These are phyloP conservation scores for Cariama cristata DNA, from an alignment of 2,113 vertebrate species.

Conservation along the genomic window DNA sequence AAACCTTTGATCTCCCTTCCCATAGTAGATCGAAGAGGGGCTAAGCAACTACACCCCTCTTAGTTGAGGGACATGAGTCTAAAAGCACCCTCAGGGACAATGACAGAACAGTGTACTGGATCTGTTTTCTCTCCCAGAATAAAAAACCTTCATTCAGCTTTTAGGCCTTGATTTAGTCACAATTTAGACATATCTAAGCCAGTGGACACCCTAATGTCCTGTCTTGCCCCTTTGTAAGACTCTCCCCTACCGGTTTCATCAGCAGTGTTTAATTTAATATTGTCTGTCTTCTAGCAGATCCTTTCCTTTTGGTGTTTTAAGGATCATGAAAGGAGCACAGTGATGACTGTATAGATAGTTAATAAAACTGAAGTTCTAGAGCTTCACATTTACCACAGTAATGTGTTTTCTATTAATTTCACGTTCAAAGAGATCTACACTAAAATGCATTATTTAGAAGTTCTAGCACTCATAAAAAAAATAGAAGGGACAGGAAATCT, in stretches of 20 bases:
- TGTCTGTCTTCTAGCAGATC: not conserved
- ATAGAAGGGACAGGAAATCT: not conserved
- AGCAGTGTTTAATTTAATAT: not conserved
- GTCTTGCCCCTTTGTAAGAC: not conserved
- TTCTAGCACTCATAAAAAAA: not conserved
- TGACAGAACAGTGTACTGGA: not conserved
- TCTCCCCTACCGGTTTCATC: not conserved
- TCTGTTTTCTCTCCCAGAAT: not conserved
- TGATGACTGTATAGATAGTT: not conserved
- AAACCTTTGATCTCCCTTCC: not conserved
- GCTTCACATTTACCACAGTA: not conserved
- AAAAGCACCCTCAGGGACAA: not conserved
- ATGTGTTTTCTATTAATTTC: not conserved
- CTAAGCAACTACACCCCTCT: not conserved
- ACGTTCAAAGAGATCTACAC: not conserved
- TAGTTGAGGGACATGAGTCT: not conserved
- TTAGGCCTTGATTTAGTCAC: not conserved
- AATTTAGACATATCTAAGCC: not conserved
- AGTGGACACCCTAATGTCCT: not conserved
- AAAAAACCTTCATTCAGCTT: not conserved
- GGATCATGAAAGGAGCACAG: not conserved
- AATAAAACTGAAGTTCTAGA: not conserved
- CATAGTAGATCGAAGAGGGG: not conserved
- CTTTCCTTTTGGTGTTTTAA: not conserved
- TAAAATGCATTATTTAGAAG: not conserved